A percentile compares a stretch with the other conserved stretches of the same genome.
These are phyloP conservation scores for Eupithecia dodoneata DNA, from an alignment of 2,888 invertebrate species.

Conservation along the genomic window DNA sequence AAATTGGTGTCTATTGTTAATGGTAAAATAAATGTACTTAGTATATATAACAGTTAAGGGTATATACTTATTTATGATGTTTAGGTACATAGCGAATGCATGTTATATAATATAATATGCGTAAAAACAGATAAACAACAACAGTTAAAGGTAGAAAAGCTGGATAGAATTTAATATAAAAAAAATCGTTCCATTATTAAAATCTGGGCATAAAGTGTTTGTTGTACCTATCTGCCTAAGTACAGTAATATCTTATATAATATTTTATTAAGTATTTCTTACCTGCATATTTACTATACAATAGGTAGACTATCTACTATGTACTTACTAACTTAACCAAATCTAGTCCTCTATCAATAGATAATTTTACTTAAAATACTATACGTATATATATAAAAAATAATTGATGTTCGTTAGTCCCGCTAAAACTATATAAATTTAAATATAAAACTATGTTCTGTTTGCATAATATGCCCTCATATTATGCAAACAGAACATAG, in stretches of 20 bases:
- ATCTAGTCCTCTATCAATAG: background rate
- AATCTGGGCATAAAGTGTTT: background rate
- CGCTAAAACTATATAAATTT: too few species aligned
- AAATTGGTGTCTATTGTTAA: conserved; percentile 25
- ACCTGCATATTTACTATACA: background rate
- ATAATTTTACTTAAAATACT: background rate
- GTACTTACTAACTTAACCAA: background rate
- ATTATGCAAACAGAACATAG: too few species aligned
- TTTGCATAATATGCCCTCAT: too few species aligned
- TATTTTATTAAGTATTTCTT: background rate
- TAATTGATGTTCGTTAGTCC: too few species aligned
- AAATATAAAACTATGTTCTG: too few species aligned
- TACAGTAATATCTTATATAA: background rate
- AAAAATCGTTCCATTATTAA: background rate
- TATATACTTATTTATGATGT: too few species aligned
- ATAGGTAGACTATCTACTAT: background rate
- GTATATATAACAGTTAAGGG: background rate
- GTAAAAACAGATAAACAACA: background rate
- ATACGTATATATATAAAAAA: background rate
- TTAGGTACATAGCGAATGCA: background rate
- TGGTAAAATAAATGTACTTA: background rate
- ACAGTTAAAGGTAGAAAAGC: background rate
- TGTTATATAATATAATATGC: background rate
- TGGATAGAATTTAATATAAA: background rate
- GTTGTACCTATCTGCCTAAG: background rate